These are phyloP conservation scores for Stenchaetothrips biformis DNA, from an alignment of 2,888 invertebrate genomes.

Conservation along the genomic window DNA sequence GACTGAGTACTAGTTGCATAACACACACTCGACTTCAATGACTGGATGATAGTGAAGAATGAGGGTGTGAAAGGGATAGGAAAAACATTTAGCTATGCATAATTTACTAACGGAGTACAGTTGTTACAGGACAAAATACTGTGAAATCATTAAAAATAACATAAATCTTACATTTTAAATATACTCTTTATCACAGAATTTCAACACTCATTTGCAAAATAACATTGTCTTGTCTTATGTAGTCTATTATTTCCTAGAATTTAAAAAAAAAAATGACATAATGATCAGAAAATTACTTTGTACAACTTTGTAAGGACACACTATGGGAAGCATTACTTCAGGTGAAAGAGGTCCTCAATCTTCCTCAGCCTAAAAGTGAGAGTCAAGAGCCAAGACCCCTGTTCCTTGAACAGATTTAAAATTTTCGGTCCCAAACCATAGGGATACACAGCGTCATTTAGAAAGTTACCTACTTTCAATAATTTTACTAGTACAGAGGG, in stretches of 20 bases:
- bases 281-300: background rate
- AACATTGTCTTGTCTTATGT: too few relatives aligned
- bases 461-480: too few relatives aligned
- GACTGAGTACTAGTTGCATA: too few relatives aligned
- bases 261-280: background rate
- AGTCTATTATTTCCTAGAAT: background rate
- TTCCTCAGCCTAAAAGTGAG: too few relatives aligned
- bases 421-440: too few relatives aligned
- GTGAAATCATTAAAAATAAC: background rate
- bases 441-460: too few relatives aligned
- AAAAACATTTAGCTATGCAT: background rate
- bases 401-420: too few relatives aligned
- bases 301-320: background rate
- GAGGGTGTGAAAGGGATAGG: background rate
- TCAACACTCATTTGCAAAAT: background rate
- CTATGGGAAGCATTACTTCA: too few relatives aligned
- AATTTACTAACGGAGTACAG: background rate
- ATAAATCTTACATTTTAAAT: conserved; percentile 10
- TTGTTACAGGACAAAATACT: background rate
- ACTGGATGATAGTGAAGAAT: background rate
- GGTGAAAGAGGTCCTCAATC: too few relatives aligned
- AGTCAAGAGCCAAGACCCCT: too few relatives aligned
- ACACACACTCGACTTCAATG: background rate
- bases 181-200: conserved; percentile 22
- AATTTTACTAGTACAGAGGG: background rate